phyloP scores from a whole-genome alignment of 2,888 invertebrate species.

The Antitype chi region DNA sequence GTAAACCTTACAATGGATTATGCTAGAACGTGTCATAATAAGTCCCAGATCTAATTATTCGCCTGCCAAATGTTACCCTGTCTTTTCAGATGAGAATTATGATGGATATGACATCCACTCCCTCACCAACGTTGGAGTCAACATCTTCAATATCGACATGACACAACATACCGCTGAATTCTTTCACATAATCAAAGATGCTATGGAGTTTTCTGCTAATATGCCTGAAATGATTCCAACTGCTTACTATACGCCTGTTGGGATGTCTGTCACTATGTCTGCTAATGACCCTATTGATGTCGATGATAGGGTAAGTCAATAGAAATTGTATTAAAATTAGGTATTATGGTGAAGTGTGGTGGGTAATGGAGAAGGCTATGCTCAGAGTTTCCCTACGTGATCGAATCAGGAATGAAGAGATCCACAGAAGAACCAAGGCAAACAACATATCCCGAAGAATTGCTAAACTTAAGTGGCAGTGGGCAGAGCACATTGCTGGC shows the following conservation, averaged over 20 bases:
- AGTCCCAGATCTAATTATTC: background rate
- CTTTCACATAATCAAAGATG: conserved; percentile 52
- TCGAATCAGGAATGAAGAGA: too few species aligned
- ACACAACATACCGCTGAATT: conserved; percentile 60
- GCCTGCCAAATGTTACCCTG: background rate
- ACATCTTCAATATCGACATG: conserved; percentile 72
- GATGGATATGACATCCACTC: conserved; percentile 42
- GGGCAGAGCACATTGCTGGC: too few species aligned
- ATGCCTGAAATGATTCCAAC: conserved; percentile 51
- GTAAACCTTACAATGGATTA: too few species aligned
- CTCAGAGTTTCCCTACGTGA: too few species aligned
- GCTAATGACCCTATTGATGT: conserved; percentile 54
- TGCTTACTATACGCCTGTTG: conserved; percentile 62
- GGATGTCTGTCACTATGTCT: conserved; percentile 68
- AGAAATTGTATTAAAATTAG: background rate
- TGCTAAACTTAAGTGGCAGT: too few species aligned
- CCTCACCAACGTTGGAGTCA: conserved; percentile 64
- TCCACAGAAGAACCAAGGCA: too few species aligned
- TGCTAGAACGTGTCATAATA: too few species aligned
- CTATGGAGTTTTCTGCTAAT: conserved; percentile 42
- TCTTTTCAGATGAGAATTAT: conserved; percentile 41
- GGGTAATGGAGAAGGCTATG: too few species aligned
- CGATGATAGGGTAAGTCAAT: conserved; percentile 65
- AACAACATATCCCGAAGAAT: too few species aligned
- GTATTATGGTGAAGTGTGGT: background rate